Conservation (phyloP, 2,888 invertebrate genomes). For the Sinopyrophorus schimmeli region DNA sequence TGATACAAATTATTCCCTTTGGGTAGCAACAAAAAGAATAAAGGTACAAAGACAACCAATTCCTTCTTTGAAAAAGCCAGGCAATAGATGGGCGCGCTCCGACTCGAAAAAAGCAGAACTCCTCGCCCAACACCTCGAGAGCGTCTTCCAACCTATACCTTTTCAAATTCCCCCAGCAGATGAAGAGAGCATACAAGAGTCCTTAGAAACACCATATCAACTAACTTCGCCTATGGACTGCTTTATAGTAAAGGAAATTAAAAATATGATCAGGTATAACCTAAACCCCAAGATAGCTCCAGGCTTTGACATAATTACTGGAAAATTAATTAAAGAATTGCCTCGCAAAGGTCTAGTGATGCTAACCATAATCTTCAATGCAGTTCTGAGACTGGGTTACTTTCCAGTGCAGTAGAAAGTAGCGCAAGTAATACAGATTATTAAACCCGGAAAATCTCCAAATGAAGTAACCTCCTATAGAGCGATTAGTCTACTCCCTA, state of each 20-base stretch:
- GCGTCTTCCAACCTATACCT: conserved; percentile 7
- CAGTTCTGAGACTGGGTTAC: conserved; percentile 3
- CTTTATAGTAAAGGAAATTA: conserved; percentile 4
- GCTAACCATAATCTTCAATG: conserved; percentile 5
- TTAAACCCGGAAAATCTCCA: conserved; percentile 8
- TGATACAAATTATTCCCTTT: neutral
- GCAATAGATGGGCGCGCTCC: neutral
- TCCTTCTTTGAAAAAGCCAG: conserved; percentile 1
- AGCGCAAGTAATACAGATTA: conserved; percentile 9
- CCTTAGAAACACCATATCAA: conserved; percentile 2
- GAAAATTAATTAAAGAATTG: conserved; percentile 1
- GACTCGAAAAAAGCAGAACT: conserved; percentile 3
- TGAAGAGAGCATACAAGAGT: conserved; percentile 3
- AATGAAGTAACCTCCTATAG: neutral
- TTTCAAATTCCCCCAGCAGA: conserved; percentile 1
- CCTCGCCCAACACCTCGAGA: neutral
- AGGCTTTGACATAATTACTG: conserved; percentile 1
- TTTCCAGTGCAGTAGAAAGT: conserved; percentile 3
- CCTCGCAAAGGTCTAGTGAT: conserved; percentile 3
- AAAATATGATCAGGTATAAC: conserved; percentile 1
- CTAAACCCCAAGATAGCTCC: conserved; percentile 5
- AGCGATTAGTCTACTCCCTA: conserved; percentile 5
- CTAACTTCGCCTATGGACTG: neutral
- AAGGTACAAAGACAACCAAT: conserved; percentile 4
- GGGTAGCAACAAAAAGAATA: conserved; percentile 9